Evolutionary conservation across 2,888 invertebrate species (phyloP).

Genomic region (Mythimna ferrago): DNA sequence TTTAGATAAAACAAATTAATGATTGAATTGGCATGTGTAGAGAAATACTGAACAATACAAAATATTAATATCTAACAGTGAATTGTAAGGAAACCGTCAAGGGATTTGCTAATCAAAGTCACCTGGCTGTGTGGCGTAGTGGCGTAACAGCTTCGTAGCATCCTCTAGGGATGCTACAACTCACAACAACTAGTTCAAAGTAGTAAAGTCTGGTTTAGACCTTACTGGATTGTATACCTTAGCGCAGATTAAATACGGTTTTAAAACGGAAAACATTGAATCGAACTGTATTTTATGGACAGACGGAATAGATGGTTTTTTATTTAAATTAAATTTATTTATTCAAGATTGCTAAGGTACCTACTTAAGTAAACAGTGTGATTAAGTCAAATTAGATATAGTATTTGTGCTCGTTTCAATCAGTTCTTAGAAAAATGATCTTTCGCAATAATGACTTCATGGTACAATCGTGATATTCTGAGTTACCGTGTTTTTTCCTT

Average conservation of each 20-base stretch:
- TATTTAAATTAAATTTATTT: not conserved
- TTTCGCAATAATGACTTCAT: conserved; percentile 2
- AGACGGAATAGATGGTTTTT: not conserved
- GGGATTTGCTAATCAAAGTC: conserved; percentile 64
- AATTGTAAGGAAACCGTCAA: conserved; percentile 8
- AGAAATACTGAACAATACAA: not conserved
- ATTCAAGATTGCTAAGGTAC: not conserved
- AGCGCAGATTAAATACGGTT: not conserved
- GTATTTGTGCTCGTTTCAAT: not conserved
- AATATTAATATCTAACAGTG: conserved; percentile 15
- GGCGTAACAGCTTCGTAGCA: conserved; percentile 16
- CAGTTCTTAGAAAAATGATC: conserved; percentile 25
- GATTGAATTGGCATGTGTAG: not conserved
- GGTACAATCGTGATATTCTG: not conserved
- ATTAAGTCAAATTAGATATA: not conserved
- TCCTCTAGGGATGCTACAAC: conserved; percentile 40
- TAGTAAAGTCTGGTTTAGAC: conserved; percentile 12
- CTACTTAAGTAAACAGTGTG: not conserved
- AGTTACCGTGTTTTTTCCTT: not conserved
- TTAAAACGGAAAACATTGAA: not conserved
- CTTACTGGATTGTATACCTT: conserved; percentile 12
- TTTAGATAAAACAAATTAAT: not conserved
- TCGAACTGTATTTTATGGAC: not conserved
- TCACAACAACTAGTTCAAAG: conserved; percentile 30
- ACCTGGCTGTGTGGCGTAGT: conserved; percentile 31